These are phyloP conservation scores for Matsumurasca onukii DNA, from an alignment of 1,140 invertebrate species.

Conservation along the genomic window DNA sequence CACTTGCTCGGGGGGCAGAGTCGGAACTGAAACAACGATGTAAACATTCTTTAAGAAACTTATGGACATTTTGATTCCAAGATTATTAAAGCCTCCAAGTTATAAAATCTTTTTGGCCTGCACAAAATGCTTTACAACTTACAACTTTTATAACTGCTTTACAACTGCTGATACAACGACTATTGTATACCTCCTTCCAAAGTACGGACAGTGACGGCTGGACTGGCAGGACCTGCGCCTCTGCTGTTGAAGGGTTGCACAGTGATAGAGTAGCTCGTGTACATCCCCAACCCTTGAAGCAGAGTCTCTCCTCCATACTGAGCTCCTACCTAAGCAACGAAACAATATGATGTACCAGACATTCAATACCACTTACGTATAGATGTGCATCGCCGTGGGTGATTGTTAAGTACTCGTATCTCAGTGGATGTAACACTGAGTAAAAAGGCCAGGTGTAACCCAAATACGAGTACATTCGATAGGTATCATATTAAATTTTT, in stretches of 20 bases:
- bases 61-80: too few relatives aligned
- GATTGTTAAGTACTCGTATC: too few relatives aligned
- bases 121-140: too few relatives aligned
- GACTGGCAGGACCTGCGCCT: constrained; percentile 84
- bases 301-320: constrained; percentile 65
- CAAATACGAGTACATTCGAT: too few relatives aligned
- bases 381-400: too few relatives aligned
- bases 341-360: neutral
- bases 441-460: too few relatives aligned
- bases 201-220: constrained; percentile 77
- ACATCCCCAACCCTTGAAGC: constrained; percentile 74
- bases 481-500: too few relatives aligned
- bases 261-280: constrained; percentile 83
- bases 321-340: constrained; percentile 31
- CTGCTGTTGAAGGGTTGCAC: constrained; percentile 92
- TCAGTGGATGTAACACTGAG: too few relatives aligned
- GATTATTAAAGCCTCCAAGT: too few relatives aligned
- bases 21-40: constrained; percentile 59
- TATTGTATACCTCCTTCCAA: constrained; percentile 76
- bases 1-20: constrained; percentile 69
- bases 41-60: neutral
- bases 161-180: neutral
- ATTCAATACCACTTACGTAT: neutral
- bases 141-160: neutral
- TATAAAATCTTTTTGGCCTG: too few relatives aligned